Conservation (phyloP, 2,888 invertebrate species). For the Dynastes tityus region DNA sequence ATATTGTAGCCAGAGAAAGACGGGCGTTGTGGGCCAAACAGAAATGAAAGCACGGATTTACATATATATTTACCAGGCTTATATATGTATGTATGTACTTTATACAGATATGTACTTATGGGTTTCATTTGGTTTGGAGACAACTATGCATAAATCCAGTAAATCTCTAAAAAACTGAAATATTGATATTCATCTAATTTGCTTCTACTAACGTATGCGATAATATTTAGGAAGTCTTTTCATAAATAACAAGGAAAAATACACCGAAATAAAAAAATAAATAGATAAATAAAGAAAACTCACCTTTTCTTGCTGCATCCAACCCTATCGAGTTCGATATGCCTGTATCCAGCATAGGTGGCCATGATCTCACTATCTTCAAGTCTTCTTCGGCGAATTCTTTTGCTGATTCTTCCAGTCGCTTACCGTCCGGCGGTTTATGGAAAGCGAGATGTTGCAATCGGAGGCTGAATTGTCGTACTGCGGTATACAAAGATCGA, state of each 20-base stretch:
- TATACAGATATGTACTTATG: neutral
- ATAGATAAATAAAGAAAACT: conserved; percentile 59
- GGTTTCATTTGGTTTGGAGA: too few species aligned
- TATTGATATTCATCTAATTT: neutral
- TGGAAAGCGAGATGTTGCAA: neutral
- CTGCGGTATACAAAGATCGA: neutral
- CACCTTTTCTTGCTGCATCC: conserved; percentile 95
- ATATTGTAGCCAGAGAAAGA: conserved; percentile 10
- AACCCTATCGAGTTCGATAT: conserved; percentile 94
- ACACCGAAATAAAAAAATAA: neutral
- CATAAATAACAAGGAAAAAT: too few species aligned
- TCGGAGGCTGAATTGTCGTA: neutral
- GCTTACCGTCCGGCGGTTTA: neutral
- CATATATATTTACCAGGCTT: neutral
- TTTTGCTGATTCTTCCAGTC: neutral
- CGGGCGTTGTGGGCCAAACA: neutral
- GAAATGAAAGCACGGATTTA: conserved; percentile 2
- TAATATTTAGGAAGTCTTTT: too few species aligned
- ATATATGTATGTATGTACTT: neutral
- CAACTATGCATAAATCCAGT: too few species aligned
- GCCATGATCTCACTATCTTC: conserved; percentile 76
- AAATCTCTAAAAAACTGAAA: neutral
- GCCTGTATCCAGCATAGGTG: conserved; percentile 93
- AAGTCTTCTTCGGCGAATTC: neutral
- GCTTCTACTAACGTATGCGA: too few species aligned